Evolutionary conservation across 2,888 invertebrate species (phyloP), one percentile per base, ranked within the genome.

Genomic region (Eupithecia pulchellata): DNA sequence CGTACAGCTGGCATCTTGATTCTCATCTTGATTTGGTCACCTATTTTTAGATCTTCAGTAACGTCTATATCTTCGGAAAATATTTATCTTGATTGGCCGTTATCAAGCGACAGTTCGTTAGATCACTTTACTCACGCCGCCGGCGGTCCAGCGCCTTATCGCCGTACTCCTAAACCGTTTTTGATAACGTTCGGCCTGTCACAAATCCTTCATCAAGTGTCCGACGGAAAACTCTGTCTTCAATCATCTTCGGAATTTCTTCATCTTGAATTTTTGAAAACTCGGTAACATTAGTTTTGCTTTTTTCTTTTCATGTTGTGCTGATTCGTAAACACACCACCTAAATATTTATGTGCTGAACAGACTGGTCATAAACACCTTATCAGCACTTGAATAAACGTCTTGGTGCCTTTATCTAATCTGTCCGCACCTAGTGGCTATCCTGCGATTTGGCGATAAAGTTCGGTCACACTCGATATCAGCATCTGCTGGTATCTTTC

Each of bases 1-100:
- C 98, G 97, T 95, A 98, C 98, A 94, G 98, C 98, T 95, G 98
- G 98, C 98, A 98, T 98, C 96, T 98, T 98, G 96, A 98, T 98
- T 97, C 98, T 97, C 98, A 98, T 98, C 96, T 97, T 98, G 97
- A 93, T 91, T 92, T 92, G 94, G 91, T 94, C 94, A 93, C 94
- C 94, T 93, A 94, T 94, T 91, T 93, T 94, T 93, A 89, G 86
- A 86, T 90, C 87, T 93, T 93, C 84, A 88, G 89, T 79, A 88
- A 90, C 89, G 89, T 88, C 88, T 89, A 88, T 89, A 88, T 91
- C 88, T 84, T 85, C 75, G 71, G 83, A 90, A 72, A 92, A 87
- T 87, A 69, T 89, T 91, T 91, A 91, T 92, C 91, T 90, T 77
- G 84, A 83, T 89, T 86, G 86, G 82, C 87, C 77, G 77, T 76